Evolutionary conservation across 1,140 invertebrate genomes (phyloP).

Genomic region (Panulirus ornatus): DNA sequence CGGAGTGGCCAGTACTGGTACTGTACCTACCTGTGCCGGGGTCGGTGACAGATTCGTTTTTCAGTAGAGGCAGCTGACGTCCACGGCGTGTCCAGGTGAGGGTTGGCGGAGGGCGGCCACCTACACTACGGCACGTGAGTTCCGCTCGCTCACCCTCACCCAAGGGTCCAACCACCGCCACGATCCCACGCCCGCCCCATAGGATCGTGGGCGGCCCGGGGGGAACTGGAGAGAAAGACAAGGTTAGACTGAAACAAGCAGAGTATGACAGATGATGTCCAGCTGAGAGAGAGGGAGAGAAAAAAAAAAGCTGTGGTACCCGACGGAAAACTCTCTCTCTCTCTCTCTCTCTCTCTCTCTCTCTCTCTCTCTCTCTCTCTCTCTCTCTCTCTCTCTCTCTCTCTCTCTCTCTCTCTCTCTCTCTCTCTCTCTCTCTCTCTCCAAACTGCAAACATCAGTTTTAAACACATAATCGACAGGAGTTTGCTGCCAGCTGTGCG

Average conservation of each 20-base stretch:
- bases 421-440: neutral
- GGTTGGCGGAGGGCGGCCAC: conserved; percentile 11
- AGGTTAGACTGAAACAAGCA: too few species aligned
- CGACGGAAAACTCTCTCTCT: neutral
- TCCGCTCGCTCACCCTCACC: conserved; percentile 33
- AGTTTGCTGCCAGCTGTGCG: too few species aligned
- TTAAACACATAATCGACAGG: too few species aligned
- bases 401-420: neutral
- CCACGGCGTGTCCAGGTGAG: conserved; percentile 48
- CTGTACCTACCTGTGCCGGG: conserved; percentile 1
- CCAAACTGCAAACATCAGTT: neutral
- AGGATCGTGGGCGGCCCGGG: conserved; percentile 48
- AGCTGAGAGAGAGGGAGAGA: too few species aligned
- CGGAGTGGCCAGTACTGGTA: too few species aligned
- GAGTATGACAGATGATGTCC: neutral
- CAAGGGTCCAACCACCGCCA: conserved; percentile 33
- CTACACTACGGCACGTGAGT: conserved; percentile 27
- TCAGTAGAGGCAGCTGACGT: neutral
- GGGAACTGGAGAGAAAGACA: conserved; percentile 10
- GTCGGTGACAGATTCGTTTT: conserved; percentile 1
- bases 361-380: neutral
- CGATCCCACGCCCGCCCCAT: conserved; percentile 39
- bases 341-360: neutral
- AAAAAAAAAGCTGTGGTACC: neutral
- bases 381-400: neutral